A percentile compares a stretch with the other conserved stretches of the same genome.
phyloP scores from a whole-genome alignment of 2,797 vertebrate species.

The Fistularia tabacaria region DNA sequence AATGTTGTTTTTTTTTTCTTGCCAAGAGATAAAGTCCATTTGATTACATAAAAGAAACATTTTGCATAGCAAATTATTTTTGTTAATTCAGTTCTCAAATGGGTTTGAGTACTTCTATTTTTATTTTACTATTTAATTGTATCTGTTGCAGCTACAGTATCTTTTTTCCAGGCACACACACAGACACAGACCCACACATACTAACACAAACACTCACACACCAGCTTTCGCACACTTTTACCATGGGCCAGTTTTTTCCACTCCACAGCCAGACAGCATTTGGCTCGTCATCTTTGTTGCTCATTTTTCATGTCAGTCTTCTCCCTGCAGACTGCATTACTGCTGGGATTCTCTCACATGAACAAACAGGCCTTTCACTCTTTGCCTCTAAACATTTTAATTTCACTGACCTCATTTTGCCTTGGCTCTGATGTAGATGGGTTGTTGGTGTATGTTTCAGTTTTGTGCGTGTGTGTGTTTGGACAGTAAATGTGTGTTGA shows the following conservation, averaged over 20 bases:
- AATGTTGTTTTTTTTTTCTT: too few species aligned
- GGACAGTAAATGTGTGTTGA: conserved; percentile 46
- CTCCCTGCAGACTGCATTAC: conserved; percentile 55
- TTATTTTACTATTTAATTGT: conserved; percentile 11
- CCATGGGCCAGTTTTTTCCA: conserved; percentile 52
- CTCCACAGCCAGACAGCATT: conserved; percentile 45
- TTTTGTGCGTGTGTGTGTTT: conserved; percentile 26
- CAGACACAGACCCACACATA: background rate
- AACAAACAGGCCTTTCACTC: conserved; percentile 65
- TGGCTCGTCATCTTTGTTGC: conserved; percentile 39
- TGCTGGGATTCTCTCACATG: conserved; percentile 52
- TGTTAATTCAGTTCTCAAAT: background rate
- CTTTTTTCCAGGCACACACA: background rate
- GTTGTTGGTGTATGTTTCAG: conserved; percentile 34
- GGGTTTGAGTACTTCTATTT: conserved; percentile 1
- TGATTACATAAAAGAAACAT: too few species aligned
- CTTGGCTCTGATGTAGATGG: conserved; percentile 40
- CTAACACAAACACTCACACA: conserved; percentile 10
- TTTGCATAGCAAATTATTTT: too few species aligned
- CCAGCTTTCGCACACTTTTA: conserved; percentile 26
- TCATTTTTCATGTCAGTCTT: conserved; percentile 66
- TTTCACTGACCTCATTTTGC: conserved; percentile 52
- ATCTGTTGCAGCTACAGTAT: conserved; percentile 13
- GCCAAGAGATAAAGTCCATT: too few species aligned
- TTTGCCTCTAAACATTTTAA: conserved; percentile 58